Evolutionary conservation across 2,797 vertebrate species (phyloP).

Genomic region (Halcyon chelicuti): DNA sequence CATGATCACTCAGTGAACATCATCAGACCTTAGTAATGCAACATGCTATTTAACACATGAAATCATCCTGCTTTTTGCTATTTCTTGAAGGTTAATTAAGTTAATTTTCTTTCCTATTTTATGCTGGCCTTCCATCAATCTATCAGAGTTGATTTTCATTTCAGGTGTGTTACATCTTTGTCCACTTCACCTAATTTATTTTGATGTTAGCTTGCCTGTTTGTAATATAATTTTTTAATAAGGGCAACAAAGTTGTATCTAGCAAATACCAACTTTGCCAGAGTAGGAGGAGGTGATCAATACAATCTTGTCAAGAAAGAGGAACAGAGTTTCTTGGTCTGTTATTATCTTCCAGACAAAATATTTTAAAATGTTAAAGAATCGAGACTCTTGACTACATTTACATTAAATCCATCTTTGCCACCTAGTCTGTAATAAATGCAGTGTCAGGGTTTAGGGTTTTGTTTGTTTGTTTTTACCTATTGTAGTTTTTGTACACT

Average conservation of each 20-base stretch:
- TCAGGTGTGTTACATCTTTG: not conserved
- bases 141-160: not conserved
- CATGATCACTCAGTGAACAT: not conserved
- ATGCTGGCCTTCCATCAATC: not conserved
- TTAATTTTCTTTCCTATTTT: conserved; percentile 5
- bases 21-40: not conserved
- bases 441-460: fast-evolving
- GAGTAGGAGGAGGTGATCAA: not conserved
- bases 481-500: not conserved
- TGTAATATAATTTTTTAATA: not conserved
- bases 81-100: conserved; percentile 8
- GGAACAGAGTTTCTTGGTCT: not conserved
- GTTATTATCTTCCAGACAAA: not conserved
- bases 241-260: not conserved
- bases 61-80: not conserved
- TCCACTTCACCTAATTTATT: not conserved
- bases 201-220: not conserved
- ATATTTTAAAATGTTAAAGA: not conserved
- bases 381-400: not conserved
- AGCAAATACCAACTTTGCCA: not conserved
- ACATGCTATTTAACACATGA: not conserved
- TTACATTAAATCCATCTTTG: not conserved
- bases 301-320: not conserved
- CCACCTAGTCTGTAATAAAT: not conserved
- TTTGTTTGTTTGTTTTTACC: not conserved